Base-by-base conservation (phyloP, 2,113 vertebrate genomes). In the Marmota flaviventris region DNA sequence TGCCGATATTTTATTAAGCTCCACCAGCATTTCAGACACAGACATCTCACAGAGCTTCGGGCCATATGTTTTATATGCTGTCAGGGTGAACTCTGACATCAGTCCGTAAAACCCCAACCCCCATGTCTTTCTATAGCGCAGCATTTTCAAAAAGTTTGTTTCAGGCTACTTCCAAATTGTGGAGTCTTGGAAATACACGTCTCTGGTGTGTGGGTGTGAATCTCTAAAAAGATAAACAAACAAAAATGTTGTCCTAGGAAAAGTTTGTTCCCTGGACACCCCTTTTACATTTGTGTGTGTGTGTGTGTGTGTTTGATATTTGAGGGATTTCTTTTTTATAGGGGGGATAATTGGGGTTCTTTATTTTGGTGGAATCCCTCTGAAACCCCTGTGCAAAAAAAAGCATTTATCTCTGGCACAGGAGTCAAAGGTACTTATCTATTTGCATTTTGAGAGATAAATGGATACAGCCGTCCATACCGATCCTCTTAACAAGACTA, bases 1-100 rank as follows among this genome's bases (percentile, higher is more conserved):
- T 25, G 18, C 85, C 83, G 81, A 72, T 95, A 84, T 92, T 98
- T 97, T 95, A 93, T 96, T 94, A 97, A 96, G 89, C 85, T 85
- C 86, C 72, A 89, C 92, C 79, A 95, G 70, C 42, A 45, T 96
- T 96, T 97, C 85, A 96, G 76, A 94, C 3, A 1, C 75, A 96
- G 95, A 95, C 77, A 96, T 94, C 94, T 93, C 94, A 79, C 61
- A 89, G 95, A 93, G 79, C 78, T 96, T 96, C 7, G 1, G 91
- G 89, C 94, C 91, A 11, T 94, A 53, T 94, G 93, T 94, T 97
- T 97, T 96, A 93, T 94, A 77, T 67, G 84, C 95, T 89, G 56
- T 96, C 79, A 48, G 73, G 45, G 84, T 93, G 89, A 96, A 92
- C 78, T 95, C 84, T 78, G 81, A 73, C 88, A 96, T 42, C 14